These are phyloP conservation scores for Uromys caudimaculatus DNA, from an alignment of 2,797 vertebrate species.

Conservation along the genomic window DNA sequence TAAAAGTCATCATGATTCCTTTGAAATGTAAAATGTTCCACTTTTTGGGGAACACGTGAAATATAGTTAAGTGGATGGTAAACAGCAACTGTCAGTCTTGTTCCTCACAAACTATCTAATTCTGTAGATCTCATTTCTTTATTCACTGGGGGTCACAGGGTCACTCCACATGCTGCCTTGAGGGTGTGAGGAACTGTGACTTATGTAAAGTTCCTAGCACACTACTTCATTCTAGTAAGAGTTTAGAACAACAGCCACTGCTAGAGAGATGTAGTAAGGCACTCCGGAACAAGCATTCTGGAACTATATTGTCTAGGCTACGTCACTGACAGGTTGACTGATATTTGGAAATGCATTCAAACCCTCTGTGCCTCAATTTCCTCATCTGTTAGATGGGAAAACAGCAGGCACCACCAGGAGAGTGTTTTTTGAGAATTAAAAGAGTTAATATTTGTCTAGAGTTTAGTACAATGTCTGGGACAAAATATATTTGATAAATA, in stretches of 20 bases:
- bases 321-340: neutral
- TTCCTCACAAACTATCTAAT: neutral
- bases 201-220: neutral
- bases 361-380: neutral
- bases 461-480: neutral
- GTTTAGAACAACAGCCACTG: neutral
- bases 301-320: neutral
- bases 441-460: conserved; percentile 32
- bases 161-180: neutral
- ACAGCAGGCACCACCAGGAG: neutral
- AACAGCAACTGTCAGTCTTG: neutral
- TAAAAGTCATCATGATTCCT: neutral
- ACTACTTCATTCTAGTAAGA: neutral
- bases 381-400: neutral
- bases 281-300: neutral
- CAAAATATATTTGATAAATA: neutral
- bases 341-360: neutral
- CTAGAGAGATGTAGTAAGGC: neutral
- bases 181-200: neutral
- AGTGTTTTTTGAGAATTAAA: neutral
- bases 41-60: neutral
- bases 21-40: conserved; percentile 8
- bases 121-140: neutral
- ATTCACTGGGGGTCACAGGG: neutral
- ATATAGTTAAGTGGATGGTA: neutral